Evolutionary conservation across 2,113 vertebrate species (phyloP).

Genomic region (Mesoclemmys tuberculata): DNA sequence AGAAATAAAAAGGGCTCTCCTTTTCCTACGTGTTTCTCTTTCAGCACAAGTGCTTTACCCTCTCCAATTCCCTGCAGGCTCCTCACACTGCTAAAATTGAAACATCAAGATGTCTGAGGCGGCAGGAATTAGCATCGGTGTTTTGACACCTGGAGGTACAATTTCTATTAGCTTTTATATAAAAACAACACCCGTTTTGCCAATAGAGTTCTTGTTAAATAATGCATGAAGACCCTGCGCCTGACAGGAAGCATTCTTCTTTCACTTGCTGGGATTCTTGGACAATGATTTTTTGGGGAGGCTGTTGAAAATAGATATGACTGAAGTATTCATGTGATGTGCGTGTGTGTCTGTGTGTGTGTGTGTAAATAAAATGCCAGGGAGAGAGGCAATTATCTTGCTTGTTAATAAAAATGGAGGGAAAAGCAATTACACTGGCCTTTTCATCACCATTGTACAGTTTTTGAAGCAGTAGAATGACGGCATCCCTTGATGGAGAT

Average conservation of each 20-base stretch:
- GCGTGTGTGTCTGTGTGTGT: rapidly evolving
- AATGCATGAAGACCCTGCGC: conserved; percentile 69
- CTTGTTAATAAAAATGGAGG: conserved; percentile 31
- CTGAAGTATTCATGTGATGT: background rate
- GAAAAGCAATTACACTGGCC: background rate
- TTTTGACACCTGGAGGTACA: conserved; percentile 77
- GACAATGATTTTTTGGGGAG: conserved; percentile 38
- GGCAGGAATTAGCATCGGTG: conserved; percentile 73
- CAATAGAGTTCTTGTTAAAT: conserved; percentile 67
- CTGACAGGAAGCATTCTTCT: conserved; percentile 50
- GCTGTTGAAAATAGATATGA: background rate
- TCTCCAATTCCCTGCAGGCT: conserved; percentile 75
- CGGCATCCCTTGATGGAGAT: background rate
- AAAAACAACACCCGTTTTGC: conserved; percentile 73
- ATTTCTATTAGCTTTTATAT: conserved; percentile 78
- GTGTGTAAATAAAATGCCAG: rapidly evolving
- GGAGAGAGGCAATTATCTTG: conserved; percentile 3
- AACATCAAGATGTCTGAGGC: conserved; percentile 78
- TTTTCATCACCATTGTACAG: background rate
- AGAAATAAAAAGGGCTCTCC: conserved; percentile 73
- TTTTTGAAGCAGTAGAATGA: background rate
- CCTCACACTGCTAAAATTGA: conserved; percentile 76
- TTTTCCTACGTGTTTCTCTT: conserved; percentile 65
- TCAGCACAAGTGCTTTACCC: conserved; percentile 74
- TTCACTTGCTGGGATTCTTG: conserved; percentile 41